phyloP scores from a whole-genome alignment of 2,113 vertebrate genomes.

The Chaenocephalus aceratus region DNA sequence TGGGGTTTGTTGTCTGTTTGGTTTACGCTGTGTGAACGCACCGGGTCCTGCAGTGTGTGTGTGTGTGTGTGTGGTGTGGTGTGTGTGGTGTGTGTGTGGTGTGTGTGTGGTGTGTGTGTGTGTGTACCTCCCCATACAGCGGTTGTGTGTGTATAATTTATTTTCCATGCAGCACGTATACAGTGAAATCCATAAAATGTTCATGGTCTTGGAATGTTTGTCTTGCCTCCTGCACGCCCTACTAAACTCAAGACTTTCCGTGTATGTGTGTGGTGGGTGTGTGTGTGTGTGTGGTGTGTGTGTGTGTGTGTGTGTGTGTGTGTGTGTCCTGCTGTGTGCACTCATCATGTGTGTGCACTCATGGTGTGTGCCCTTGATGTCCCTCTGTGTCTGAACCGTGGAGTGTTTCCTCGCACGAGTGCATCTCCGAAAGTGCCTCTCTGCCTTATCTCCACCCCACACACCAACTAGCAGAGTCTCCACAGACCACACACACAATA shows the following conservation, averaged over 20 bases:
- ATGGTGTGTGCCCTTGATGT: slow-evolving; percentile 59
- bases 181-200: slow-evolving; percentile 51
- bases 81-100: too few relatives aligned
- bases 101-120: too few relatives aligned
- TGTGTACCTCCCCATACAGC: too few relatives aligned
- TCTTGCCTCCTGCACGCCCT: slow-evolving; percentile 33
- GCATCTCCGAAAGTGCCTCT: slow-evolving; percentile 45
- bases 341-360: slow-evolving; percentile 28
- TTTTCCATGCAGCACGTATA: slow-evolving; percentile 7
- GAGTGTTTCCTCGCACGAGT: slow-evolving; percentile 60
- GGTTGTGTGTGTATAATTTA: slow-evolving; percentile 50
- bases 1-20: not conserved
- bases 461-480: slow-evolving; percentile 48
- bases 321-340: slow-evolving; percentile 11
- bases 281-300: not conserved
- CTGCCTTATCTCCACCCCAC: slow-evolving; percentile 73
- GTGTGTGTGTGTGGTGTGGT: too few relatives aligned
- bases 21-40: slow-evolving; percentile 5
- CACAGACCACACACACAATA: slow-evolving; percentile 50
- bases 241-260: slow-evolving; percentile 41
- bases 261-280: slow-evolving; percentile 8
- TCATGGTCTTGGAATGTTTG: slow-evolving; percentile 36
- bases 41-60: not conserved
- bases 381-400: slow-evolving; percentile 43
- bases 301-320: not conserved